These are phyloP conservation scores for Microtus pennsylvanicus DNA, from an alignment of 2,113 vertebrate species.

Conservation along the genomic window DNA sequence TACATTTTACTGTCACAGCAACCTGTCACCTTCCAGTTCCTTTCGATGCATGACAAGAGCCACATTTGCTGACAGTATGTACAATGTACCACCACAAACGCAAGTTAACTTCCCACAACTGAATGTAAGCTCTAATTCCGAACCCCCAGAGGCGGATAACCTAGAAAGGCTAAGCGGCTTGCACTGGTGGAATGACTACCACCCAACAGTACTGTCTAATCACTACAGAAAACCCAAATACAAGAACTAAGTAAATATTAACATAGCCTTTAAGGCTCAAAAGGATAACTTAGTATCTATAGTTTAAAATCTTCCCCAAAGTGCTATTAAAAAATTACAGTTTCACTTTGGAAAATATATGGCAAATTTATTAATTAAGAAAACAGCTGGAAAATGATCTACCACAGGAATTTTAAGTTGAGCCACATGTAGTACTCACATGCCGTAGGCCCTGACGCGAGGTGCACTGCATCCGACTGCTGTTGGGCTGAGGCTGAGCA, in stretches of 20 bases:
- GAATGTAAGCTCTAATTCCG: neutral
- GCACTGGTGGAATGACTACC: neutral
- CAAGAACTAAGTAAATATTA: neutral
- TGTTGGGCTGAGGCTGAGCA: conserved; percentile 85
- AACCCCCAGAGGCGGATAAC: neutral
- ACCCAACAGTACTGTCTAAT: neutral
- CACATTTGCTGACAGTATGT: neutral
- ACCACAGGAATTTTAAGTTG: neutral
- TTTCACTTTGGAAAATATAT: neutral
- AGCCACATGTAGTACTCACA: conserved; percentile 85
- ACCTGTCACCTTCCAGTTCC: neutral
- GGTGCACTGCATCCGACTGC: conserved; percentile 90
- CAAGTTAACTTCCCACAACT: neutral
- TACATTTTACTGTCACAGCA: neutral
- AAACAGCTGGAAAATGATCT: neutral
- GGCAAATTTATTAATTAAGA: neutral
- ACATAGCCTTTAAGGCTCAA: neutral
- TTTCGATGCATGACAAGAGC: neutral
- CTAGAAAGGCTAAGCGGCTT: neutral
- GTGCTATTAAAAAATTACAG: neutral
- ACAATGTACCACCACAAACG: neutral
- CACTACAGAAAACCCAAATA: neutral
- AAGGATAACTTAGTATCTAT: neutral
- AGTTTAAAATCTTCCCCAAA: neutral
- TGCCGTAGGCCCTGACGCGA: conserved; percentile 91